phyloP scores from a whole-genome alignment of 2,797 vertebrate genomes.

The Gallirallus australis region DNA sequence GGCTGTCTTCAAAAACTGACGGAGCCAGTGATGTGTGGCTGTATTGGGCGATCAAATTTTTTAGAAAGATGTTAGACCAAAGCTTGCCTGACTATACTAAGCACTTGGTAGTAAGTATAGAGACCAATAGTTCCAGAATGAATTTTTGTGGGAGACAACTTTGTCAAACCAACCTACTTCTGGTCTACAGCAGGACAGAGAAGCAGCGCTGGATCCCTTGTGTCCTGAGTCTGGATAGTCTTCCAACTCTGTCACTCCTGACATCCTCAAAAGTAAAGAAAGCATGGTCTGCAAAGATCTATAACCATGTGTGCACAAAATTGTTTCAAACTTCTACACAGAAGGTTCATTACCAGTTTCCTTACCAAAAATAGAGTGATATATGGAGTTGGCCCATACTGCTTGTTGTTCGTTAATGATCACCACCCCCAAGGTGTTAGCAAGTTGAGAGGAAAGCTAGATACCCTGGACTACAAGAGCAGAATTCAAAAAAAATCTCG shows the following conservation, averaged over 20 bases:
- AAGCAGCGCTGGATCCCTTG: neutral
- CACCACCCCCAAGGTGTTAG: neutral
- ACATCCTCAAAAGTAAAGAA: neutral
- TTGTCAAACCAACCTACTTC: neutral
- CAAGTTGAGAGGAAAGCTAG: neutral
- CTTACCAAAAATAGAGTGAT: neutral
- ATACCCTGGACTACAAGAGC: accelerated
- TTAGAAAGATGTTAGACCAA: neutral
- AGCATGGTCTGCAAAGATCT: neutral
- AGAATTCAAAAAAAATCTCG: neutral
- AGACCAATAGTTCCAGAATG: neutral
- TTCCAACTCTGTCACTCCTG: neutral
- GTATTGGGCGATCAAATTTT: neutral
- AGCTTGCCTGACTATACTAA: neutral
- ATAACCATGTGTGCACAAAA: neutral
- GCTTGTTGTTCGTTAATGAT: neutral
- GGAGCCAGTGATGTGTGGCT: neutral
- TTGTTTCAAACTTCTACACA: neutral
- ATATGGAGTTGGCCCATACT: neutral
- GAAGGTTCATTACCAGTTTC: neutral
- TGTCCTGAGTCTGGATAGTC: neutral
- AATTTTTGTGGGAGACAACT: neutral
- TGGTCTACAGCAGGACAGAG: neutral
- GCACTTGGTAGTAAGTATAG: neutral
- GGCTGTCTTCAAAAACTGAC: neutral